Conservation (phyloP, 2,113 vertebrate genomes). For the Ceyx margarethae region DNA sequence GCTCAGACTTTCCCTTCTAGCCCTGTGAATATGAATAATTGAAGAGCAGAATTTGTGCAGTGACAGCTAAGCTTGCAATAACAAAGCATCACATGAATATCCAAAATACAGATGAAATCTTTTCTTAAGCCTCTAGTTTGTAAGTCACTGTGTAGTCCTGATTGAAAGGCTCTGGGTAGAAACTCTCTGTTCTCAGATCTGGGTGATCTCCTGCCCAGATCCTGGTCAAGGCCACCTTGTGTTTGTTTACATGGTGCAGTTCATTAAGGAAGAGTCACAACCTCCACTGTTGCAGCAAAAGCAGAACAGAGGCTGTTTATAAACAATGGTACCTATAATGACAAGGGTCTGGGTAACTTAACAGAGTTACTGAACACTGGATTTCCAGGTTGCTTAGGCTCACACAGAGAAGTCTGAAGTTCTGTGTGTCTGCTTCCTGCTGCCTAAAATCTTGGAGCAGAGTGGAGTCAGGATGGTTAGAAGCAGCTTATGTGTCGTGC, state of each 20-base stretch:
- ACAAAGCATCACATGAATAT: not conserved
- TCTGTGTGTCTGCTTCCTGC: not conserved
- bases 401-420: not conserved
- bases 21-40: not conserved
- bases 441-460: not conserved
- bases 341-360: not conserved
- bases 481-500: not conserved
- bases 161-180: not conserved
- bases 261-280: not conserved
- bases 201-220: rapidly evolving
- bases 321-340: not conserved
- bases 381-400: not conserved
- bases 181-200: not conserved
- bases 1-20: not conserved
- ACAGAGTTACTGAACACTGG: not conserved
- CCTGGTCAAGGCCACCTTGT: not conserved
- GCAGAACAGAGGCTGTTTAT: not conserved
- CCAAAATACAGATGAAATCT: not conserved
- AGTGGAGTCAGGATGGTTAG: not conserved
- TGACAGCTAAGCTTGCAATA: not conserved
- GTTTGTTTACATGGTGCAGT: not conserved
- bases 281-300: not conserved
- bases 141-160: not conserved
- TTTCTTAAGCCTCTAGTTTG: not conserved
- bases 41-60: not conserved